Evolutionary conservation across 1,140 invertebrate species (phyloP).

Genomic region (Phymorhynchus buccinoides): DNA sequence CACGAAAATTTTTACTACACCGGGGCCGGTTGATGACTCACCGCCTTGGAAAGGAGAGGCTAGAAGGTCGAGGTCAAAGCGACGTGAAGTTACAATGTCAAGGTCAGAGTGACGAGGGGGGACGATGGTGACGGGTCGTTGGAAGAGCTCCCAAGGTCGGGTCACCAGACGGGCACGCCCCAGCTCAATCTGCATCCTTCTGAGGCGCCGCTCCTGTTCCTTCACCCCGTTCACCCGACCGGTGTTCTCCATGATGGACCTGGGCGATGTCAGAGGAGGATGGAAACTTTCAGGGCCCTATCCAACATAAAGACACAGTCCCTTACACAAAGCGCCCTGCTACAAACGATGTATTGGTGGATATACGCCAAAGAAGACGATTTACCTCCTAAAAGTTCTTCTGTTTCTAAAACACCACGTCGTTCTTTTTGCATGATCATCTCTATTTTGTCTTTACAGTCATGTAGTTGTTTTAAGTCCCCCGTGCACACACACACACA

Average conservation of each 20-base stretch:
- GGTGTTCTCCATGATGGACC: neutral
- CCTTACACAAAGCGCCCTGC: too few species aligned
- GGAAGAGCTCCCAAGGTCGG: constrained; percentile 11
- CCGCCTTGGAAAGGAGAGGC: too few species aligned
- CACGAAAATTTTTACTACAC: too few species aligned
- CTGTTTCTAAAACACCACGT: too few species aligned
- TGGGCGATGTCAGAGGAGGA: neutral
- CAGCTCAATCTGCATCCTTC: constrained; percentile 33
- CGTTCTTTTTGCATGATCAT: neutral
- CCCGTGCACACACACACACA: too few species aligned
- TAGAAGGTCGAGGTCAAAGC: neutral
- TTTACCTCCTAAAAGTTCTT: too few species aligned
- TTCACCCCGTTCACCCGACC: constrained; percentile 22
- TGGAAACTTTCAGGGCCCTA: neutral
- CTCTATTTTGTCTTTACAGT: too few species aligned
- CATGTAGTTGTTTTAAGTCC: too few species aligned
- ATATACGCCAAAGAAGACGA: too few species aligned
- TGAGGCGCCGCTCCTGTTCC: constrained; percentile 12
- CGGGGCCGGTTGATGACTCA: neutral
- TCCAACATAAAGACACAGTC: neutral
- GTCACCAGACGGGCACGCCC: constrained; percentile 30
- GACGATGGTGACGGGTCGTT: constrained; percentile 12
- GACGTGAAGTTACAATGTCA: neutral
- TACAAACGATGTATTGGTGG: too few species aligned
- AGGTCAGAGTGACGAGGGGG: neutral